Evolutionary conservation across 1,140 invertebrate genomes (phyloP).

Genomic region (Archegozetes longisetosus): DNA sequence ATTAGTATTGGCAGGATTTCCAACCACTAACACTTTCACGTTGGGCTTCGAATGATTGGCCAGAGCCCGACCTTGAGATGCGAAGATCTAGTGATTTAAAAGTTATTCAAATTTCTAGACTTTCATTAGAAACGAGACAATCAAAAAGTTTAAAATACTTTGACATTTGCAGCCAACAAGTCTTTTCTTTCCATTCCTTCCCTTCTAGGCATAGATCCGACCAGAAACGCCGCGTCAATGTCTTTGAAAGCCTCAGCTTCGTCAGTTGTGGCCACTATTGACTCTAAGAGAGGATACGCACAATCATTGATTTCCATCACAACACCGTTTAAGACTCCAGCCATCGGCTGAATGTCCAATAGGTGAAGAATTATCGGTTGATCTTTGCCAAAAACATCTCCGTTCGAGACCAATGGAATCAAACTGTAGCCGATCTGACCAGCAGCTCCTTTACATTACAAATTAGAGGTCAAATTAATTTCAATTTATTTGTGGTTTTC

Average conservation of each 20-base stretch:
- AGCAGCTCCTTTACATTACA: conserved; percentile 76
- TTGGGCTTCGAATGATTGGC: conserved; percentile 83
- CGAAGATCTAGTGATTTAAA: conserved; percentile 54
- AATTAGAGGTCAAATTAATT: not conserved
- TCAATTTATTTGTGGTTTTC: not conserved
- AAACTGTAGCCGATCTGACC: conserved; percentile 98
- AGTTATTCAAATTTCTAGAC: not conserved
- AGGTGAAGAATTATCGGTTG: conserved; percentile 78
- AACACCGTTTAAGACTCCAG: conserved; percentile 84
- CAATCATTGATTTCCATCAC: conserved; percentile 95
- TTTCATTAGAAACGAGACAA: not conserved
- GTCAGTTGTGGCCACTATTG: conserved; percentile 72
- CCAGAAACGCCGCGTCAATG: conserved; percentile 92
- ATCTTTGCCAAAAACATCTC: conserved; percentile 84
- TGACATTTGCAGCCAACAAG: conserved; percentile 84
- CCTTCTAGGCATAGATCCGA: conserved; percentile 94
- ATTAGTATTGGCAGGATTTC: conserved; percentile 99
- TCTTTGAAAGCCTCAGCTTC: conserved; percentile 81
- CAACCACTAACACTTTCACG: conserved; percentile 87
- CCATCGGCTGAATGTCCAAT: conserved; percentile 88
- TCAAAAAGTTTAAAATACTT: conserved; percentile 26
- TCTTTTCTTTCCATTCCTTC: conserved; percentile 99
- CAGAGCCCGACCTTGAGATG: conserved; percentile 76
- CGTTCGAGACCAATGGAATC: conserved; percentile 80
- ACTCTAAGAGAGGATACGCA: conserved; percentile 68